These are phyloP conservation scores for Hylia prasina DNA, from an alignment of 2,113 vertebrate species.

Conservation along the genomic window DNA sequence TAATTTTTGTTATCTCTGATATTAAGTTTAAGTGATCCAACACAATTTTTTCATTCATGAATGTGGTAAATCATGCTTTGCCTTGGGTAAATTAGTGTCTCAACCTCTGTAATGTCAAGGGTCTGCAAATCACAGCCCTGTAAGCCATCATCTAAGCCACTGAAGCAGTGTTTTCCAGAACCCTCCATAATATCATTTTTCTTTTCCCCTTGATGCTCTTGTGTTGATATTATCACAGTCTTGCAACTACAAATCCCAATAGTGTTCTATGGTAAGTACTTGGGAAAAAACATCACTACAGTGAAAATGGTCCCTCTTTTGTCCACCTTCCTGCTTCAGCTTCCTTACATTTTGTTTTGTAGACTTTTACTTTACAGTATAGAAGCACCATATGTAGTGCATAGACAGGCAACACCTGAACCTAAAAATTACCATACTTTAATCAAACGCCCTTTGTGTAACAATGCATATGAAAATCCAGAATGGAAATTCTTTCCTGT, in stretches of 20 bases:
- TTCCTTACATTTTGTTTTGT: not conserved
- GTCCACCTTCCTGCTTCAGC: not conserved
- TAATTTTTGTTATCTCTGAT: not conserved
- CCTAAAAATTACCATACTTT: not conserved
- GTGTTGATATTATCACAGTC: not conserved
- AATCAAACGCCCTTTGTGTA: not conserved
- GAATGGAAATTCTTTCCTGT: not conserved
- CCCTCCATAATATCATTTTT: not conserved
- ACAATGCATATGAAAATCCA: not conserved
- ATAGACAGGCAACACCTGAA: not conserved
- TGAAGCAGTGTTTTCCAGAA: not conserved
- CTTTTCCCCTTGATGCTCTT: not conserved
- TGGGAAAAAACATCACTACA: not conserved
- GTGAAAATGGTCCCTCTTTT: not conserved
- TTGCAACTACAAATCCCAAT: not conserved
- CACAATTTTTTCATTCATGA: not conserved
- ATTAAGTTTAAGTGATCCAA: not conserved
- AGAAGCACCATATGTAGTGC: not conserved
- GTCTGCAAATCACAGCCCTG: not conserved
- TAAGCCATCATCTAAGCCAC: not conserved
- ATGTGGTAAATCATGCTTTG: not conserved
- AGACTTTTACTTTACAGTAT: not conserved
- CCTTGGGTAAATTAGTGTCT: not conserved
- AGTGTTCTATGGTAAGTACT: not conserved
- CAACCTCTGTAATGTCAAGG: not conserved